A percentile compares a stretch with the other conserved stretches of the same genome.
phyloP scores from a whole-genome alignment of 2,113 vertebrate genomes.

The Tachysurus fulvidraco region DNA sequence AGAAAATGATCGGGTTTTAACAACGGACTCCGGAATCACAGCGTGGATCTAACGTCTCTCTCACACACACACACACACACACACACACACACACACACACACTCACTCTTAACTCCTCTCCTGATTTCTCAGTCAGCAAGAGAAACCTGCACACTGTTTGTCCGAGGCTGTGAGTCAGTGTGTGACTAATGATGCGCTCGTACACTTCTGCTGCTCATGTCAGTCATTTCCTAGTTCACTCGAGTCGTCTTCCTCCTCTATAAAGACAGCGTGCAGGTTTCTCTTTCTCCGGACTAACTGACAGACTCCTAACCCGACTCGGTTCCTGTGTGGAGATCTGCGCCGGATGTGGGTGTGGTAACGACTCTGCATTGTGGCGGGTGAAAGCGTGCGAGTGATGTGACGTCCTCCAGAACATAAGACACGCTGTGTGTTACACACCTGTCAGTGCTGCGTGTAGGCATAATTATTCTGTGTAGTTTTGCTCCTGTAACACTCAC shows the following conservation, averaged over 20 bases:
- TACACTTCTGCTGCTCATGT: background rate
- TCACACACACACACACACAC: background rate
- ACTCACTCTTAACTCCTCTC: background rate
- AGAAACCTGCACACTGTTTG: constrained; percentile 22
- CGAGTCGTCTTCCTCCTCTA: background rate
- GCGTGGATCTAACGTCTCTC: background rate
- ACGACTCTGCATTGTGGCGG: background rate
- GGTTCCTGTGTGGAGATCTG: background rate
- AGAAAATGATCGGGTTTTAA: background rate
- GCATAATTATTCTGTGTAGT: background rate
- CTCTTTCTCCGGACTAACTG: constrained; percentile 11
- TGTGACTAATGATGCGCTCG: background rate
- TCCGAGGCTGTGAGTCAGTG: background rate
- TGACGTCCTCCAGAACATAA: constrained; percentile 1
- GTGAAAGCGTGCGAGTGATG: background rate
- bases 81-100: background rate
- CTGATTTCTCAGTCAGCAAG: background rate
- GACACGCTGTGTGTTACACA: background rate
- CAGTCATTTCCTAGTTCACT: no score
- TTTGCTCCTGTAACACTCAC: background rate
- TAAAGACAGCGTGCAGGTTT: constrained; percentile 24
- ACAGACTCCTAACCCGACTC: background rate
- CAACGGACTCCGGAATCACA: background rate
- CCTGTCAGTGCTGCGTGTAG: background rate
- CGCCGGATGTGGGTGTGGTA: constrained; percentile 9